phyloP scores from a whole-genome alignment of 1,140 invertebrate species.

The Hesperophylax magnus region DNA sequence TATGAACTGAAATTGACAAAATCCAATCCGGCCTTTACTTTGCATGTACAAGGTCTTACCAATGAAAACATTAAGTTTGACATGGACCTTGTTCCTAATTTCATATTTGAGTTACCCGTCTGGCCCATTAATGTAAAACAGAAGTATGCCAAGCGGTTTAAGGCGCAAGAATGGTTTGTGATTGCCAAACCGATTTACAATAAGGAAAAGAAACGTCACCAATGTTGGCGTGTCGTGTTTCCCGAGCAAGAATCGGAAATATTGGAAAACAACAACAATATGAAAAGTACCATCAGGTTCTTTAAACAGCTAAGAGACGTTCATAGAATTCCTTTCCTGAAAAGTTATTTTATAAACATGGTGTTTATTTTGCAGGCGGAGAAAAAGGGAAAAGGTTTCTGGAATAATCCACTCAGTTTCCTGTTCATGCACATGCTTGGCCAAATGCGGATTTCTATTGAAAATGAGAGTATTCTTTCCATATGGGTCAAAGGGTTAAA shows the following conservation, averaged over 20 bases:
- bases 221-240: constrained; percentile 2
- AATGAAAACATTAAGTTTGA: constrained; percentile 2
- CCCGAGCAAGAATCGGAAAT: neutral
- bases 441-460: neutral
- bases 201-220: neutral
- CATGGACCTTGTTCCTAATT: constrained; percentile 16
- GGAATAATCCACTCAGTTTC: constrained; percentile 1
- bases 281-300: constrained; percentile 17
- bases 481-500: constrained; percentile 1
- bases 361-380: constrained; percentile 12
- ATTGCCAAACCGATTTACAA: constrained; percentile 23
- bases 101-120: neutral
- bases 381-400: neutral
- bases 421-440: constrained; percentile 23
- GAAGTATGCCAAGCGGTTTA: neutral
- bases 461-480: neutral
- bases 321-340: neutral
- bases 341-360: constrained; percentile 27
- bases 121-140: neutral
- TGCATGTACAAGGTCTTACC: neutral
- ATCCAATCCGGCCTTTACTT: constrained; percentile 17
- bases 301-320: constrained; percentile 13
- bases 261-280: neutral
- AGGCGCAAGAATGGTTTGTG: constrained; percentile 1
- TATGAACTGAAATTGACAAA: neutral